Base-by-base conservation (phyloP, 2,797 vertebrate genomes). In the Xenopus petersii region DNA sequence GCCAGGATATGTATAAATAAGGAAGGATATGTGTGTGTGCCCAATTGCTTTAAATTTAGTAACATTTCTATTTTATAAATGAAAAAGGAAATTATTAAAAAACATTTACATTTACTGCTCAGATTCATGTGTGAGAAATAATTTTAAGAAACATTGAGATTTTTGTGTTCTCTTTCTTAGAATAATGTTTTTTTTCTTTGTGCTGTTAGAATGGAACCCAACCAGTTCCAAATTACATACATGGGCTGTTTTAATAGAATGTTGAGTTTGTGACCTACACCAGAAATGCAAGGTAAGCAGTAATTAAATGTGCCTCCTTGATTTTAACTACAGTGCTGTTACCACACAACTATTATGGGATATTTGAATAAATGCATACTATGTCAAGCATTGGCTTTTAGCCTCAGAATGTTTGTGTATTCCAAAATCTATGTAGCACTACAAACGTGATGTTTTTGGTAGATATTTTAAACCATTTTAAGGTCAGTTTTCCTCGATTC, bases 191-290 rank as follows among this genome's bases (percentile, higher is more conserved):
- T 79, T 30, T 36, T 79, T 70, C 74, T 78, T 74, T 74, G 42
- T 74, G 46, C 67, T 74, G 64, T 79, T 64, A 74, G 51, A 74
- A 79, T 70, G 71, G 71, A 79, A 69, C 71, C 67, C 48, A 65
- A 79, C 77, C 77, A 74, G 67, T 70, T 64, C 67, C 65, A 79
- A 79, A 79, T 79, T 79, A 79, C 62, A 79, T 74, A 70, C 62
- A 42, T 60, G 67, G 77, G 70, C 67, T 74, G 54, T 70, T 79
- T 74, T 79, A 79, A 70, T 74, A 79, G 64, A 79, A 70, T 65
- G 67, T 70, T 79, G 21, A 79, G 65, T 54, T 74, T 47, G 61
- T 60, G 71, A 74, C 62, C 55, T 68, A 66, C 65, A 74, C 71
- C 77, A 74, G 64, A 79, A 74, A 59, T 74, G 77, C 77, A 79